Evolutionary conservation across 2,113 vertebrate species (phyloP).

Genomic region (Scomber japonicus): DNA sequence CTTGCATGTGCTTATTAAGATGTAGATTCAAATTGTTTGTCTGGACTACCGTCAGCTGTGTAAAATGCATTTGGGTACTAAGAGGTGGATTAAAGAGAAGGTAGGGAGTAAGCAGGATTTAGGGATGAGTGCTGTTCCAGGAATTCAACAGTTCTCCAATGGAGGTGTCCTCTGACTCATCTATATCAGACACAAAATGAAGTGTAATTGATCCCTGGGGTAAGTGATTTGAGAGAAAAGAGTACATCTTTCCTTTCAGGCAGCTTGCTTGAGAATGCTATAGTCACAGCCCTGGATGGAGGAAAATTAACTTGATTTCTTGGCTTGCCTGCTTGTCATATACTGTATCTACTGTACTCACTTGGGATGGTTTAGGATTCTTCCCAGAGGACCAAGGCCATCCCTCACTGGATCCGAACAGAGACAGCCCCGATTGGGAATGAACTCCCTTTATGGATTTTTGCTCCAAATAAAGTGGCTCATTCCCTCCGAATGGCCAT

Average conservation of each 20-base stretch:
- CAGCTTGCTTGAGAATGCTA: slow-evolving; percentile 11
- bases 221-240: slow-evolving; percentile 3
- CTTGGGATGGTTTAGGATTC: slow-evolving; percentile 36
- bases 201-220: slow-evolving; percentile 56
- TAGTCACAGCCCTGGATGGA: slow-evolving; percentile 24
- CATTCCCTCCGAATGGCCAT: slow-evolving; percentile 66
- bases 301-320: slow-evolving; percentile 54
- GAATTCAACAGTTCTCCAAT: slow-evolving; percentile 38
- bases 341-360: slow-evolving; percentile 31
- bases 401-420: slow-evolving; percentile 55
- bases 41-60: background rate
- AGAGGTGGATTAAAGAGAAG: slow-evolving; percentile 23
- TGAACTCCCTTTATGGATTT: slow-evolving; percentile 78
- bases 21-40: slow-evolving; percentile 43
- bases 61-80: slow-evolving; percentile 9
- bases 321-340: slow-evolving; percentile 22
- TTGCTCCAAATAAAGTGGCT: slow-evolving; percentile 73
- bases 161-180: slow-evolving; percentile 31
- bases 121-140: slow-evolving; percentile 37
- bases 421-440: slow-evolving; percentile 57
- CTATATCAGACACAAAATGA: slow-evolving; percentile 52
- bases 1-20: slow-evolving; percentile 40
- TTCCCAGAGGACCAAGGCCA: slow-evolving; percentile 46
- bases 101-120: slow-evolving; percentile 38
- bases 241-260: slow-evolving; percentile 38